Conservation (phyloP, 2,113 vertebrate genomes). For the Percina caprodes region DNA sequence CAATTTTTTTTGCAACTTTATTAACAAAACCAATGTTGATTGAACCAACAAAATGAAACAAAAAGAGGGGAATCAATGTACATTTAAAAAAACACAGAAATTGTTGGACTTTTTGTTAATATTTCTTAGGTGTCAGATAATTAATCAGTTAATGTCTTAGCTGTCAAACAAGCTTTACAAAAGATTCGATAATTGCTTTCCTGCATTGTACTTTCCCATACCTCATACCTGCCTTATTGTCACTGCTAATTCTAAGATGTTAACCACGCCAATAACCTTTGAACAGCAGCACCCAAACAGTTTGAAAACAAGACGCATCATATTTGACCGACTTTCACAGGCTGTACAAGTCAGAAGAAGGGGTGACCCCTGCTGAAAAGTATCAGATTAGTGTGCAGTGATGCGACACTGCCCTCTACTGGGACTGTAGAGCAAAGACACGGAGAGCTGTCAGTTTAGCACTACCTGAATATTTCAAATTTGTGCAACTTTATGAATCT, state of each 20-base stretch:
- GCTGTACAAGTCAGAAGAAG: not conserved
- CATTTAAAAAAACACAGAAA: not conserved
- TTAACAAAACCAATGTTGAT: not conserved
- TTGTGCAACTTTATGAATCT: not conserved
- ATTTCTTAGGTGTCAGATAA: no score
- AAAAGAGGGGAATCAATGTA: not conserved
- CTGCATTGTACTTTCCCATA: not conserved
- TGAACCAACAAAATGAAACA: no score
- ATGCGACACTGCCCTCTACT: slow-evolving; percentile 32
- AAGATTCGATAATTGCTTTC: not conserved
- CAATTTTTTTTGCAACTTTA: not conserved
- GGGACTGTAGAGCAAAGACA: not conserved
- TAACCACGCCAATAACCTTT: not conserved
- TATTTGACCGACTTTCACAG: slow-evolving; percentile 56
- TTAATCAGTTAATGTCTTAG: no score
- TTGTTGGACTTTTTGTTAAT: no score
- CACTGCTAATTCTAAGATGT: not conserved
- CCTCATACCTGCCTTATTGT: not conserved
- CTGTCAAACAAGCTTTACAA: not conserved
- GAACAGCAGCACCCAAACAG: not conserved
- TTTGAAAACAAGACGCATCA: slow-evolving; percentile 50
- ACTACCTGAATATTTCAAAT: not conserved
- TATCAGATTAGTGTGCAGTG: not conserved
- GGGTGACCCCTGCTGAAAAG: slow-evolving; percentile 15
- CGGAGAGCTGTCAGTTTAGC: not conserved